A percentile compares a stretch with the other conserved stretches of the same genome.
Evolutionary conservation across 2,888 invertebrate species (phyloP).

Genomic region (Phytoseiulus persimilis): DNA sequence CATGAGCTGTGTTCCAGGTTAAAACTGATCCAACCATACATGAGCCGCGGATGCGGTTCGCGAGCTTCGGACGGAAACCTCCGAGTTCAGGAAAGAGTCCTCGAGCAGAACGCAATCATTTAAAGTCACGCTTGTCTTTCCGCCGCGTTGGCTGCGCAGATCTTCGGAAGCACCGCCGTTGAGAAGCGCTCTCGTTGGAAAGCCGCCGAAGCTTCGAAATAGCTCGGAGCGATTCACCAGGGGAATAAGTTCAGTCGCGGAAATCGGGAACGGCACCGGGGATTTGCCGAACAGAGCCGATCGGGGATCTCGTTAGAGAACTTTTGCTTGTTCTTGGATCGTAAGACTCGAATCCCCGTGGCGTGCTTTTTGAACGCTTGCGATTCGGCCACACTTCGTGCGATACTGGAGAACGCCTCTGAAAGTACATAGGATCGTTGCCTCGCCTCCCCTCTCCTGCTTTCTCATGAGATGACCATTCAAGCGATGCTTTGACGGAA

Average conservation of each 20-base stretch:
- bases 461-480: no score
- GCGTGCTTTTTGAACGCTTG: neutral
- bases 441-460: neutral
- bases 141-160: neutral
- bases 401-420: neutral
- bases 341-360: neutral
- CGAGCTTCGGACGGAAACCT: no score
- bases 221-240: neutral
- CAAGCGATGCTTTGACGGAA: no score
- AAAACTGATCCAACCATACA: no score
- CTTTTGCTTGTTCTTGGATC: neutral
- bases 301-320: neutral
- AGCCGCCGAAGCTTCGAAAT: neutral
- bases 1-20: no score
- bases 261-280: neutral
- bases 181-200: neutral
- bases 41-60: no score
- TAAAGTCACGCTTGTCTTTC: no score
- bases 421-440: neutral
- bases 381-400: neutral
- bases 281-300: neutral
- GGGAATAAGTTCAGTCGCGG: neutral
- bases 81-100: no score
- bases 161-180: neutral
- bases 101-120: no score